phyloP scores from a whole-genome alignment of 2,797 vertebrate species.

The Sphaeramia orbicularis region DNA sequence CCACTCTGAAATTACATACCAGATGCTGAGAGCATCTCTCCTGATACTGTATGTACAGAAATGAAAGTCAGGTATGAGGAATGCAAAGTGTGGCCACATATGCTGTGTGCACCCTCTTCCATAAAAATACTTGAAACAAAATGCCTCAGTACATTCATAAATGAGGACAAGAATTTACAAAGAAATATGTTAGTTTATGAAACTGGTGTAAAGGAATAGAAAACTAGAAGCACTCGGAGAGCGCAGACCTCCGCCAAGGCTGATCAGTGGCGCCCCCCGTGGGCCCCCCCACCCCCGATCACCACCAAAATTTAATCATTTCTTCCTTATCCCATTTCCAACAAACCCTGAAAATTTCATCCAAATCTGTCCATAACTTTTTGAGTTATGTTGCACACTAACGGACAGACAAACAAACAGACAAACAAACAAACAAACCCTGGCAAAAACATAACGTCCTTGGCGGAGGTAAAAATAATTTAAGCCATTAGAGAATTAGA shows the following conservation, averaged over 20 bases:
- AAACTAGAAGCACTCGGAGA: too few species aligned
- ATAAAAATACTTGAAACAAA: slow-evolving; percentile 4
- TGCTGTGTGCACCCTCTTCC: neutral
- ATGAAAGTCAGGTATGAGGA: slow-evolving; percentile 59
- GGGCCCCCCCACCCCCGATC: too few species aligned
- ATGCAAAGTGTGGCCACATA: slow-evolving; percentile 9
- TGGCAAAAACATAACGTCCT: too few species aligned
- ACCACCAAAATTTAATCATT: too few species aligned
- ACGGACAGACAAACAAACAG: too few species aligned
- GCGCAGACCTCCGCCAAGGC: too few species aligned
- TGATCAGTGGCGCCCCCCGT: too few species aligned
- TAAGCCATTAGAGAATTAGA: slow-evolving; percentile 36
- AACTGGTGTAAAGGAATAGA: neutral
- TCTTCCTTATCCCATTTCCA: too few species aligned
- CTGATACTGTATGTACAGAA: slow-evolving; percentile 57
- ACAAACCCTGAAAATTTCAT: too few species aligned
- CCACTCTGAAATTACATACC: slow-evolving; percentile 80
- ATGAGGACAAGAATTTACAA: neutral
- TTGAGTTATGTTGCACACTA: too few species aligned
- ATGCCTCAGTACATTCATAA: neutral
- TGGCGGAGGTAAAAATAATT: slow-evolving; percentile 28
- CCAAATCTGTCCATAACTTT: too few species aligned
- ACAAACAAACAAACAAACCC: too few species aligned
- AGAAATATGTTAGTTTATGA: slow-evolving; percentile 7
- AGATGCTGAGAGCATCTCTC: slow-evolving; percentile 72